These are phyloP conservation scores for Dasyurus viverrinus DNA, from an alignment of 2,113 vertebrate species.

Conservation along the genomic window DNA sequence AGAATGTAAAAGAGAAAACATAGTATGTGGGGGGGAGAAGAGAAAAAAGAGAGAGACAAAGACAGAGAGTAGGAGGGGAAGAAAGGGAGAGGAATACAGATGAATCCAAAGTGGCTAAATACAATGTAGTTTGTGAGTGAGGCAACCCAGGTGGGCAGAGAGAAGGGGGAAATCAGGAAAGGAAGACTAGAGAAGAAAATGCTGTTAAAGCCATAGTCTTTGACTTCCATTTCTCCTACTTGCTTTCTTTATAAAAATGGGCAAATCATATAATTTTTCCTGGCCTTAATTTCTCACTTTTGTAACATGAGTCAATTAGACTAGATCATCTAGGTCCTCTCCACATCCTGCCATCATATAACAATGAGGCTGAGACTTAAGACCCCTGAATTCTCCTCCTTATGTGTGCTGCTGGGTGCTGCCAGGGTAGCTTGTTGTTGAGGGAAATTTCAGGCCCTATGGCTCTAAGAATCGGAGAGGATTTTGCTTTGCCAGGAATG, in stretches of 20 bases:
- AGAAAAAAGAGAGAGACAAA: background rate
- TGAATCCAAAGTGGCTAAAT: background rate
- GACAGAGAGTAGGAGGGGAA: background rate
- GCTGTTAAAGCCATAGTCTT: background rate
- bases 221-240: background rate
- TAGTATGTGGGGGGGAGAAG: no score
- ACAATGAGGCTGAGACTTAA: background rate
- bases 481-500: background rate
- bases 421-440: background rate
- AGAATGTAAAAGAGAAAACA: no score
- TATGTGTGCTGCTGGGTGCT: background rate
- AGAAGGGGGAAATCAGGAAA: background rate
- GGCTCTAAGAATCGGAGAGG: background rate
- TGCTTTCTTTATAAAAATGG: background rate
- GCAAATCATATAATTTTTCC: background rate
- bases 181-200: background rate
- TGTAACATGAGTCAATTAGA: background rate
- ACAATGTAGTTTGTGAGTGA: background rate
- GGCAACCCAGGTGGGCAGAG: background rate
- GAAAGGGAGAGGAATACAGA: background rate
- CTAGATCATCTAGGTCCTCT: background rate
- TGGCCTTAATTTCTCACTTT: background rate
- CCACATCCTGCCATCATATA: background rate
- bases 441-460: background rate
- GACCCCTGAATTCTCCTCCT: background rate